Percentiles rank a stretch among this genome's conserved stretches.
Evolutionary conservation across 1,140 invertebrate genomes (phyloP).

Genomic region (Drosophila orena): DNA sequence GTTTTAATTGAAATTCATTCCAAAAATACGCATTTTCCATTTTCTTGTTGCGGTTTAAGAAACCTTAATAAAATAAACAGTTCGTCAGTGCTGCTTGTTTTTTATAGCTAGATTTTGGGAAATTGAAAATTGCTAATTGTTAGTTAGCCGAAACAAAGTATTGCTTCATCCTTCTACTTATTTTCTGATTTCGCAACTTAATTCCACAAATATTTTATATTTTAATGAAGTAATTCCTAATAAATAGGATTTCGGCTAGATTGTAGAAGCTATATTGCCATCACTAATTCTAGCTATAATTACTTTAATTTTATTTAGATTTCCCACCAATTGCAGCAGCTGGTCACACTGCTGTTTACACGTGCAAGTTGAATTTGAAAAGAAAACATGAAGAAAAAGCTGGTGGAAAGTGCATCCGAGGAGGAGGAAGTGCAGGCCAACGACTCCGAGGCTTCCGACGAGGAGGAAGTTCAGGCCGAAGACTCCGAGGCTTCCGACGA

Average conservation of each 20-base stretch:
- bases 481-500: slow-evolving; percentile 18
- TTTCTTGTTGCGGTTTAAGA: slow-evolving; percentile 11
- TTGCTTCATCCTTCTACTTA: too few species aligned
- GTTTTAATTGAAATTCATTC: slow-evolving; percentile 81
- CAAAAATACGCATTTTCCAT: slow-evolving; percentile 49
- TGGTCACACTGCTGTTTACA: slow-evolving; percentile 15
- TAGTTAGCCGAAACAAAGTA: too few species aligned
- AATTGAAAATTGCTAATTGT: too few species aligned
- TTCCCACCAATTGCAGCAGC: neutral
- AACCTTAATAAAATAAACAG: slow-evolving; percentile 16
- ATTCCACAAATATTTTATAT: neutral
- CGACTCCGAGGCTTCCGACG: slow-evolving; percentile 13
- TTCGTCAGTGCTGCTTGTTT: neutral
- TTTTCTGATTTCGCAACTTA: too few species aligned
- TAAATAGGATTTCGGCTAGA: neutral
- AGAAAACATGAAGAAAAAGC: slow-evolving; percentile 57
- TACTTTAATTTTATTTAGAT: neutral
- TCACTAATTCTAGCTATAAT: neutral
- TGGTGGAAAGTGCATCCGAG: slow-evolving; percentile 21
- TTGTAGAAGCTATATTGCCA: neutral
- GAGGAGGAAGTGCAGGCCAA: slow-evolving; percentile 35
- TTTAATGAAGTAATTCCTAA: neutral
- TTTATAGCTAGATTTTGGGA: neutral
- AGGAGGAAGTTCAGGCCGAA: slow-evolving; percentile 18
- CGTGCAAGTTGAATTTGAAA: slow-evolving; percentile 20